Conservation (phyloP, 2,797 vertebrate genomes). For the Threskiornis aethiopicus region DNA sequence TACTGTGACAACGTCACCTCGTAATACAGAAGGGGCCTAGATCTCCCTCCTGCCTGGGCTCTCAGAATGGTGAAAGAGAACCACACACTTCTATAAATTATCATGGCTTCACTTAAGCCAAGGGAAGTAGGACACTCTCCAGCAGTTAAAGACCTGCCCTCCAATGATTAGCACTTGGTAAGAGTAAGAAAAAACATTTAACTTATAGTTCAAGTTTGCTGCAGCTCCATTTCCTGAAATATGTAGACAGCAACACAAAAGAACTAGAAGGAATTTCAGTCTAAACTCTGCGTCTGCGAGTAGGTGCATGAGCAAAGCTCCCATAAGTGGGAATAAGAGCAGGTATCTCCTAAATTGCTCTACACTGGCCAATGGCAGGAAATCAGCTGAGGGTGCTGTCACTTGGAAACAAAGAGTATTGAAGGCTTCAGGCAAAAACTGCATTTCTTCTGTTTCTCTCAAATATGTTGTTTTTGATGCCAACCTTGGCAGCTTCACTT, state of each 20-base stretch:
- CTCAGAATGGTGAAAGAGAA: not conserved
- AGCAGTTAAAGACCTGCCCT: not conserved
- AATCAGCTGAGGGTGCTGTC: not conserved
- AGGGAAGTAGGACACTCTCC: not conserved
- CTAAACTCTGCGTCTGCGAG: not conserved
- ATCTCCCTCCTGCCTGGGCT: not conserved
- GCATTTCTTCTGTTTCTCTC: not conserved
- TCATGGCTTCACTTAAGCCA: not conserved
- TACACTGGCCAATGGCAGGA: not conserved
- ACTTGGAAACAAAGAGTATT: not conserved
- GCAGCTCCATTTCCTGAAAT: not conserved
- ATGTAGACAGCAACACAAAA: not conserved
- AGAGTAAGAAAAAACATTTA: not conserved
- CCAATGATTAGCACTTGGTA: not conserved
- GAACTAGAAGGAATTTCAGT: not conserved
- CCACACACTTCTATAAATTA: not conserved
- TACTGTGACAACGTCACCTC: not conserved
- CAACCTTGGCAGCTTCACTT: not conserved
- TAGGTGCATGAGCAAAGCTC: not conserved
- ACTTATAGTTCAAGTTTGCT: not conserved
- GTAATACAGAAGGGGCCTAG: not conserved
- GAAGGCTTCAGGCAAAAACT: not conserved
- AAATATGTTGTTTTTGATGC: not conserved
- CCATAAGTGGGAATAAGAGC: not conserved
- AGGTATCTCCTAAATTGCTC: not conserved